Evolutionary conservation across 1,140 invertebrate genomes (phyloP), one percentile per base, ranked within the genome.

Genomic region (Atta texana): DNA sequence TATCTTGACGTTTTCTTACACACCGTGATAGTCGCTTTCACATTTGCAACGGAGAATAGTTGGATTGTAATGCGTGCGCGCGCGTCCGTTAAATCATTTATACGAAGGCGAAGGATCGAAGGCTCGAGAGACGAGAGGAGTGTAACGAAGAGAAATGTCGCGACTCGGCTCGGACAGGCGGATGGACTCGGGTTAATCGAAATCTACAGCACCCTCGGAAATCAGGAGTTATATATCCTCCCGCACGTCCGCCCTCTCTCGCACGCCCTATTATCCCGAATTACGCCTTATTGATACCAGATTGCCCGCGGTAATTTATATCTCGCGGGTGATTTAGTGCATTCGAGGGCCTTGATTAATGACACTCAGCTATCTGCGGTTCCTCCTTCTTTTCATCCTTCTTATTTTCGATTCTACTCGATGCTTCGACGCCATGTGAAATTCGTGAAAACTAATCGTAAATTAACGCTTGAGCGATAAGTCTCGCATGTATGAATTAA

Each of bases 221-320:
- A 93, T 92, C 86, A 91, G 86, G 88, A 93, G 89, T 92, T 93
- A 93, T 92, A 92, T 87, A 78, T 88, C 88, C 89, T 86, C 87
- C 87, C 74, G 76, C 77, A 8, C 59, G 10, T 14, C 59, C 28
- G 31, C 16, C 75, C 57, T 82, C 82, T 61, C 87, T 85, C 82
- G 78, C 87, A 87, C 34, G 85, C 76, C 88, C 90, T 91, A 91
- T 93, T 93, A 92, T 90, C 89, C 88, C 90, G 87, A 92, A 92
- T 93, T 92, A 92, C 89, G 87, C 64, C 90, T 93, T 90, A 93
- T 93, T 92, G 91, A 91, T 90, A 91, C 85, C 88, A 88, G 92
- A 92, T 93, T 91, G 90, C 82, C 72, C 85, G 66, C 59, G 69
- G 91, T 90, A 92, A 92, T 92, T 92, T 91, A 89, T 90, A 82